These are phyloP conservation scores for Choloepus hoffmanni DNA, from an alignment of 2,113 vertebrate genomes.

Conservation along the genomic window DNA sequence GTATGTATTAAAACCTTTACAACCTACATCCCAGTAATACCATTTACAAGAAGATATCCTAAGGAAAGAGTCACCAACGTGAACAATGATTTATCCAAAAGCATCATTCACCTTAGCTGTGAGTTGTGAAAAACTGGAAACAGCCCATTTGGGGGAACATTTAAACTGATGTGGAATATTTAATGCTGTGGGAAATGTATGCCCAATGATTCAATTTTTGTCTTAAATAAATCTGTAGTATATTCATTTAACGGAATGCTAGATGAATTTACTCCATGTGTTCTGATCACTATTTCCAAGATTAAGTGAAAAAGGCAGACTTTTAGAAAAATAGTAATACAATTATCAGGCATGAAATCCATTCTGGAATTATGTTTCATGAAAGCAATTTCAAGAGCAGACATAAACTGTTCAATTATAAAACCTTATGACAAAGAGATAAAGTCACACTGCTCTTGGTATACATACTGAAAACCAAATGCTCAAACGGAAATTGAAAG, in stretches of 20 bases:
- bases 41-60: not conserved
- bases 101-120: not conserved
- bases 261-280: not conserved
- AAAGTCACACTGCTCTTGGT: not conserved
- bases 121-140: not conserved
- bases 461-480: not conserved
- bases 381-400: conserved; percentile 34
- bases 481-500: not conserved
- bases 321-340: not conserved
- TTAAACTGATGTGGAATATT: not conserved
- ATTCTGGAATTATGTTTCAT: conserved; percentile 31
- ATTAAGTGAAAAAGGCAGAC: not conserved
- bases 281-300: not conserved
- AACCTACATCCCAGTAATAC: not conserved
- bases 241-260: not conserved
- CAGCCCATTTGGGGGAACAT: not conserved
- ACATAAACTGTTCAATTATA: not conserved
- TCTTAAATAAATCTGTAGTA: conserved; percentile 1
- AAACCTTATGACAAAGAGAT: conserved; percentile 12
- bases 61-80: conserved; percentile 42
- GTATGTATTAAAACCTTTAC: conserved; percentile 21
- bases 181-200: conserved; percentile 29
- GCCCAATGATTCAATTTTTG: conserved; percentile 12
- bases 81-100: conserved; percentile 11
- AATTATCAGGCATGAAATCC: not conserved